These are phyloP conservation scores for Okamejei kenojei DNA, from an alignment of 2,797 vertebrate genomes.

Conservation along the genomic window DNA sequence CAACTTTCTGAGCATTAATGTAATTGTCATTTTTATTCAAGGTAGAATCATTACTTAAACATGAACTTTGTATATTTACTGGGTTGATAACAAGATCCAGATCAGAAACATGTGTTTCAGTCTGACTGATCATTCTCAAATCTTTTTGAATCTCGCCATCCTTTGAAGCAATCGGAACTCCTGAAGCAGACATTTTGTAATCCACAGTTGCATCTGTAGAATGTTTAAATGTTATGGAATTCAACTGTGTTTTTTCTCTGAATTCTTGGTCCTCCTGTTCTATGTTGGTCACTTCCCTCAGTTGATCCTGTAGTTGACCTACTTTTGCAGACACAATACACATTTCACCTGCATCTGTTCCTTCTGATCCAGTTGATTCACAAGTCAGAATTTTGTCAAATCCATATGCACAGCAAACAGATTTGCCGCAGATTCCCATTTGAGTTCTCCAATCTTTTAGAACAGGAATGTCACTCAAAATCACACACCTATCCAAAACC, in stretches of 20 bases:
- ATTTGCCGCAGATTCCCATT: neutral
- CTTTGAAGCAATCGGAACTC: neutral
- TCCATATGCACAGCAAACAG: neutral
- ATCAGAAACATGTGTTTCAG: neutral
- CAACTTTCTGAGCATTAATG: conserved; percentile 8
- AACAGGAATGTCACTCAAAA: neutral
- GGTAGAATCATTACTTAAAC: neutral
- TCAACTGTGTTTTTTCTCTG: neutral
- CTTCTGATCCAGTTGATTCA: conserved; percentile 10
- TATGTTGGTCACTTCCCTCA: neutral
- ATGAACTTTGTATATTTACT: conserved; percentile 8
- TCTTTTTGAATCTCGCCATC: neutral
- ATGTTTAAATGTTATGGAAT: neutral
- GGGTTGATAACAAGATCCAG: neutral
- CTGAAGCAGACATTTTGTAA: neutral
- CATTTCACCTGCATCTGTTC: neutral
- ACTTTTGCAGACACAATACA: neutral
- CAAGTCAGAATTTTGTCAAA: neutral
- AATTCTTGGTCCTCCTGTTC: neutral
- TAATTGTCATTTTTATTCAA: neutral
- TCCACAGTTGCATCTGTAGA: neutral
- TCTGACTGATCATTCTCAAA: neutral
- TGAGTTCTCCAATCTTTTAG: neutral
- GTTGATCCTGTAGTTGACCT: neutral
- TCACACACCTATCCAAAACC: neutral